phyloP scores from a whole-genome alignment of 2,888 invertebrate species.

The Diarsia brunnea region DNA sequence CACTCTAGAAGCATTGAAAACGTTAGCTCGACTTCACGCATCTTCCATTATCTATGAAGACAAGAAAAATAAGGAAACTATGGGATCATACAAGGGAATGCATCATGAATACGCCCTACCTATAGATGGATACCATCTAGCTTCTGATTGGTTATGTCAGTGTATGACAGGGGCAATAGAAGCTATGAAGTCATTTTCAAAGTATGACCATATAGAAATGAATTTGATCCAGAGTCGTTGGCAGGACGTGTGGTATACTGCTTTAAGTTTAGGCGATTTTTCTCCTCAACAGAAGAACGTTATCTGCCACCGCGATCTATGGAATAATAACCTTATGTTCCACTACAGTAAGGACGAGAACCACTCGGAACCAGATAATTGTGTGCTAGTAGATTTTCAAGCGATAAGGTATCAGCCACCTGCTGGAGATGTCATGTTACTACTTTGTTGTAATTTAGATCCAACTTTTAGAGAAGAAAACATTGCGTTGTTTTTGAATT shows the following conservation, averaged over 20 bases:
- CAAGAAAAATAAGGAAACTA: conserved; percentile 76
- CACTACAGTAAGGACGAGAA: conserved; percentile 75
- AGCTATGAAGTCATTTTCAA: conserved; percentile 79
- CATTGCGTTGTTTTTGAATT: conserved; percentile 86
- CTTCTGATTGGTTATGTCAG: conserved; percentile 80
- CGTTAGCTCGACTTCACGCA: conserved; percentile 88
- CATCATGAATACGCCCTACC: conserved; percentile 77
- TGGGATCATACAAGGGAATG: conserved; percentile 72
- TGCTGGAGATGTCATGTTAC: conserved; percentile 91
- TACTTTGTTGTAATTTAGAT: conserved; percentile 90
- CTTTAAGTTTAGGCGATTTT: conserved; percentile 74
- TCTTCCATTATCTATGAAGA: conserved; percentile 89
- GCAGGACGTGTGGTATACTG: conserved; percentile 78
- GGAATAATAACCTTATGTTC: conserved; percentile 92
- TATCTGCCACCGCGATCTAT: conserved; percentile 91
- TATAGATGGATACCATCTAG: conserved; percentile 76
- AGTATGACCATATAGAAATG: conserved; percentile 73
- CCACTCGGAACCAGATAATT: conserved; percentile 85
- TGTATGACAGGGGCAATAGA: conserved; percentile 83
- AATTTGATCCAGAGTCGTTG: conserved; percentile 76
- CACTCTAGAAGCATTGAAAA: conserved; percentile 84
- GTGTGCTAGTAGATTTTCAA: conserved; percentile 93
- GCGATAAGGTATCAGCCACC: conserved; percentile 92
- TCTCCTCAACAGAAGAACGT: conserved; percentile 86
- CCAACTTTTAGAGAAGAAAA: conserved; percentile 87